phyloP scores from a whole-genome alignment of 37 sponge, comb jelly and placozoan species.

The Spongilla lacustris region DNA sequence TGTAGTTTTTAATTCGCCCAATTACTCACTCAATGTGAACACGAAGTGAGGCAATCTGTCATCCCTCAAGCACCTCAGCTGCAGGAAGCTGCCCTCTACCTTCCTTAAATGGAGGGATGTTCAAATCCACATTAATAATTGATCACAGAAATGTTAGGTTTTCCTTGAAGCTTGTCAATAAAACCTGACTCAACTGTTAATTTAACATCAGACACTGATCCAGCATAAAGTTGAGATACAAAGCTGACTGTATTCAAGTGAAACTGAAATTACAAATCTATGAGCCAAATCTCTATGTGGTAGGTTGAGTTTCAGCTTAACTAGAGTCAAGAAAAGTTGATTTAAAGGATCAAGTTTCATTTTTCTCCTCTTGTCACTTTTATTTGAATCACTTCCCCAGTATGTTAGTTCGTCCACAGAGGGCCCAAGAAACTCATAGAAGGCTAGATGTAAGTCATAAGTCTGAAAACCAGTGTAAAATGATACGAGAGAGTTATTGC shows the following conservation, averaged over 20 bases:
- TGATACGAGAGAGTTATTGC: constrained; percentile 15
- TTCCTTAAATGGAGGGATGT: constrained; percentile 41
- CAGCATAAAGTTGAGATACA: constrained; percentile 16
- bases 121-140: constrained; percentile 24
- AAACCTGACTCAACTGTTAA: constrained; percentile 10
- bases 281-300: constrained; percentile 10
- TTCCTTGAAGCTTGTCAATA: background rate
- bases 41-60: constrained; percentile 32
- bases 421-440: constrained; percentile 57
- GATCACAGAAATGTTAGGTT: constrained; percentile 12
- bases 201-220: constrained; percentile 43
- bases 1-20: constrained; percentile 35
- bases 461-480: constrained; percentile 46
- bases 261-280: constrained; percentile 23
- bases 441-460: constrained; percentile 22
- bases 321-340: constrained; percentile 27
- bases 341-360: constrained; percentile 32
- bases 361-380: background rate
- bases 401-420: constrained; percentile 29
- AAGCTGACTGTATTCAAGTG: constrained; percentile 7
- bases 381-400: constrained; percentile 23
- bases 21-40: constrained; percentile 42
- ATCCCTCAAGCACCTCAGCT: constrained; percentile 23
- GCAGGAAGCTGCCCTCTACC: constrained; percentile 34
- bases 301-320: constrained; percentile 35